Evolutionary conservation across 2,888 invertebrate species (phyloP).

Genomic region (Ditula angustiorana): DNA sequence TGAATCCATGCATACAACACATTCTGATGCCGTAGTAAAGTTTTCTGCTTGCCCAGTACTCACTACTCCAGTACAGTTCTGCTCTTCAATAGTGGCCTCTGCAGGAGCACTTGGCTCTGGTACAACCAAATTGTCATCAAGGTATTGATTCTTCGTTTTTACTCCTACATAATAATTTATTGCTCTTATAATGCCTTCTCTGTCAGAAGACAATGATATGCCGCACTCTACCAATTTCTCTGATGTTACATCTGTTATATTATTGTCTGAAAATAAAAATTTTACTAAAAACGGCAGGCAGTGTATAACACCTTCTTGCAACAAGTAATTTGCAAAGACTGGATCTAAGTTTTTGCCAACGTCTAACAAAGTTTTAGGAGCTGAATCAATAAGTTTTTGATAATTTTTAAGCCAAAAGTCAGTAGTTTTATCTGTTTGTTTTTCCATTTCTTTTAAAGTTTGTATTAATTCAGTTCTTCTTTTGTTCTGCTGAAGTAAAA

Average conservation of each 20-base stretch:
- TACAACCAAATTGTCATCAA: conserved; percentile 47
- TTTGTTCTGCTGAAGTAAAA: conserved; percentile 88
- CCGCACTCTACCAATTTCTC: conserved; percentile 86
- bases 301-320: conserved; percentile 90
- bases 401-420: conserved; percentile 93
- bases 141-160: conserved; percentile 61
- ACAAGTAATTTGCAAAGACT: conserved; percentile 87
- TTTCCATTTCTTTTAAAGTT: conserved; percentile 90
- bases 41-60: conserved; percentile 60
- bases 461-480: conserved; percentile 88
- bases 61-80: conserved; percentile 66
- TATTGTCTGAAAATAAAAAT: conserved; percentile 82
- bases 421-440: conserved; percentile 74
- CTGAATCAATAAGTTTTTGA: conserved; percentile 91
- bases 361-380: conserved; percentile 88
- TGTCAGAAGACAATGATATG: conserved; percentile 83
- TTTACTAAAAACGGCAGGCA: conserved; percentile 91
- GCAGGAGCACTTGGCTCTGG: conserved; percentile 61
- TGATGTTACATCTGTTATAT: conserved; percentile 81
- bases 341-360: conserved; percentile 88
- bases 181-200: conserved; percentile 87
- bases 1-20: conserved; percentile 93
- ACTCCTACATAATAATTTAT: conserved; percentile 85
- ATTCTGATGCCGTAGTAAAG: conserved; percentile 86
- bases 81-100: conserved; percentile 52